A percentile compares a stretch with the other conserved stretches of the same genome.
Conservation (phyloP, 2,113 vertebrate species). For the Cynoglossus semilaevis region DNA sequence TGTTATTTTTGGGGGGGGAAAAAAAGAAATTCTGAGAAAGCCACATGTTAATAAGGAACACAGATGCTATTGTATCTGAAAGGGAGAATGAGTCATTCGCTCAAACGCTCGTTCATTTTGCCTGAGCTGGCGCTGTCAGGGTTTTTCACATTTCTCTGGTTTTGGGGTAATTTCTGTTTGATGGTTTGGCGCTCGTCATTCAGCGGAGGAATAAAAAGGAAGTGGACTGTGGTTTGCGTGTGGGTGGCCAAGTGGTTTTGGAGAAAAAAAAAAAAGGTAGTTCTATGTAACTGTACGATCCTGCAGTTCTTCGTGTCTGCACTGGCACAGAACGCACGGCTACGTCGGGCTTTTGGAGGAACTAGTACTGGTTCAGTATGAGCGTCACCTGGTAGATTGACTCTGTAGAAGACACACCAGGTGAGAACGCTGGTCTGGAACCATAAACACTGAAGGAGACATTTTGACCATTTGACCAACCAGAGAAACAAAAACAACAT, state of each 20-base stretch:
- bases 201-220: constrained; percentile 13
- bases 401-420: too few relatives aligned
- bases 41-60: constrained; percentile 21
- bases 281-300: neutral
- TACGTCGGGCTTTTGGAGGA: too few relatives aligned
- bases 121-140: constrained; percentile 30
- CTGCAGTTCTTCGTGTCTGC: neutral
- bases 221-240: constrained; percentile 38
- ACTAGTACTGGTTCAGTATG: too few relatives aligned
- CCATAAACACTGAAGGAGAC: too few relatives aligned
- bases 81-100: constrained; percentile 42
- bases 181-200: constrained; percentile 17
- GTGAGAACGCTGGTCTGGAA: too few relatives aligned
- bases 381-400: too few relatives aligned
- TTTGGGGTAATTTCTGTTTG: constrained; percentile 26
- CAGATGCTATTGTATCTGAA: constrained; percentile 43
- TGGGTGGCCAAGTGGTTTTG: constrained; percentile 27
- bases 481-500: too few relatives aligned
- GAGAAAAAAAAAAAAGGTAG: constrained; percentile 24
- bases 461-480: too few relatives aligned
- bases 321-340: too few relatives aligned
- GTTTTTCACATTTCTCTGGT: constrained; percentile 17
- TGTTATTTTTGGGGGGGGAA: constrained; percentile 32
- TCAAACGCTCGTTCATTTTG: constrained; percentile 33
- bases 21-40: constrained; percentile 11